Base-by-base conservation (phyloP, 2,113 vertebrate genomes). In the Mugil cephalus region DNA sequence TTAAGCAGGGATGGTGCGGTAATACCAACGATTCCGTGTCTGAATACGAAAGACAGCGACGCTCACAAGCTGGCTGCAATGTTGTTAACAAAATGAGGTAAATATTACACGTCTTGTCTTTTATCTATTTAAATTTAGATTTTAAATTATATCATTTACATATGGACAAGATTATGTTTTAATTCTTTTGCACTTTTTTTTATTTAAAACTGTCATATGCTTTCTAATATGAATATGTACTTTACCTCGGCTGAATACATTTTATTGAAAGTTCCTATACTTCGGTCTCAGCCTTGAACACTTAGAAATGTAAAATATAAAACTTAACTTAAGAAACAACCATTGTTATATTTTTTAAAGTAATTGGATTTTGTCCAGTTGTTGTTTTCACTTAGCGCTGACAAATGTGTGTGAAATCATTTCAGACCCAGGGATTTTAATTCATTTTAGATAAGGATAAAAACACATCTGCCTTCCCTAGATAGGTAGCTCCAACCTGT, bases 401-500 rank as follows among this genome's bases (percentile, higher is more conserved):
- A 15, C 39, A 69, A 69, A 40, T 58, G 15, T 75, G 42, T 47
- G 19, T 77, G 35, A 73, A 82, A 79, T 72, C 21, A 48, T 18
- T 56, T 60, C 40, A 55, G 58, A 47, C 17, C 58, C 54, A 15
- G 73, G 18, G n/a, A 68, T 59, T 69, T 36, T 38, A 58, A 77
- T 73, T 40, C 11, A 56, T 80, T 69, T 77, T 35, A 84, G 62
- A 83, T 83, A 66, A 80, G 38, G 69, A 68, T 14, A 45, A 30
- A 39, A 69, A 78, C 36, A 54, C 1, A 0, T 58, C 58, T 59
- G 30, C 17, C 47, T 43, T 54, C 24, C 75, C 52, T 42, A 43
- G 65, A 42, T 38, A 30, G 36, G 1, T 30, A n/a, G 55, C 46
- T 62, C 67, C 63, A 60, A 71, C 71, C 77, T 72, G 68, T n/a